Percentiles rank a stretch among this genome's conserved stretches.
These are phyloP conservation scores for Mustela nigripes DNA, from an alignment of 2,113 vertebrate species.

Conservation along the genomic window DNA sequence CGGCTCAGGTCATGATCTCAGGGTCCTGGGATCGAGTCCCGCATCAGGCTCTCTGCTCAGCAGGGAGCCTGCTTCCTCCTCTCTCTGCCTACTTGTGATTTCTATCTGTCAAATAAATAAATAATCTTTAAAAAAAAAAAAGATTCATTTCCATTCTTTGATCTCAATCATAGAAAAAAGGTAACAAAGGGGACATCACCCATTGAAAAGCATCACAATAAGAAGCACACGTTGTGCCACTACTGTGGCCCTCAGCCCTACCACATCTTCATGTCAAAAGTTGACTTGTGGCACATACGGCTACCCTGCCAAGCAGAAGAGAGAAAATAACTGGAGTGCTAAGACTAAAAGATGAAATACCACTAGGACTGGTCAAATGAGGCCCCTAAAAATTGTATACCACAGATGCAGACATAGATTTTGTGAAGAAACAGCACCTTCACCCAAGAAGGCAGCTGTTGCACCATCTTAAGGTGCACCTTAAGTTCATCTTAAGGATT, in stretches of 20 bases:
- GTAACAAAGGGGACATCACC: background rate
- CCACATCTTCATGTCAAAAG: background rate
- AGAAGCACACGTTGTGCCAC: background rate
- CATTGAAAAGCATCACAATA: background rate
- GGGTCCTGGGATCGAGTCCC: no score
- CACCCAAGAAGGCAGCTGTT: conserved; percentile 95
- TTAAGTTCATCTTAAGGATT: conserved; percentile 93
- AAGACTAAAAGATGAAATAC: background rate
- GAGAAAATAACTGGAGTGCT: background rate
- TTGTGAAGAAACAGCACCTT: conserved; percentile 95
- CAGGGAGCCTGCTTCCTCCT: no score
- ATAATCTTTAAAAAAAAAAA: background rate
- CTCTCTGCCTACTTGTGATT: no score
- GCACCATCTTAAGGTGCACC: conserved; percentile 88
- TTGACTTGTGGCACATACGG: background rate
- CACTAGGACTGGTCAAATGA: background rate
- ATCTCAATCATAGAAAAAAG: background rate
- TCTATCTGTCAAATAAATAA: no score
- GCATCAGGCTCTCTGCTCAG: no score
- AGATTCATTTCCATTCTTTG: background rate
- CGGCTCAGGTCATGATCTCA: no score
- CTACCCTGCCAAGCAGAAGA: background rate
- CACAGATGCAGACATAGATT: conserved; percentile 93
- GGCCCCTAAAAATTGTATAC: background rate
- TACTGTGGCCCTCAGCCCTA: background rate